These are phyloP conservation scores for Xenopus borealis DNA, from an alignment of 2,113 vertebrate species.

Conservation along the genomic window DNA sequence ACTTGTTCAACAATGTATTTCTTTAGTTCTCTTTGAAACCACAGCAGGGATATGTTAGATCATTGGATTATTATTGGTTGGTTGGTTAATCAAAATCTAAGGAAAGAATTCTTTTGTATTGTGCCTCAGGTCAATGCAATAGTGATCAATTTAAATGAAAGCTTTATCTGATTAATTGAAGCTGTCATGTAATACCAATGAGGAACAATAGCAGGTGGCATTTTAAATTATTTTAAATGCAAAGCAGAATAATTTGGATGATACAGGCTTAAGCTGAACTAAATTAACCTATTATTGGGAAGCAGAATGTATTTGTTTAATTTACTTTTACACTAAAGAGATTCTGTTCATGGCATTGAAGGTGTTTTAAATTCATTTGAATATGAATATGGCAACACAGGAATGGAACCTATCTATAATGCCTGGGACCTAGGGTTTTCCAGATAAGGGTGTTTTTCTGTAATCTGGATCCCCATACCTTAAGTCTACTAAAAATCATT, in stretches of 20 bases:
- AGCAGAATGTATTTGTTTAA: neutral
- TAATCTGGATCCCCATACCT: too few relatives aligned
- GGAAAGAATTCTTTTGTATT: neutral
- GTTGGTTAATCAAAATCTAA: conserved; percentile 39
- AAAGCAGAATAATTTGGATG: neutral
- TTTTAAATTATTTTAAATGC: conserved; percentile 1
- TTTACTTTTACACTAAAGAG: too few relatives aligned
- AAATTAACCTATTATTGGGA: neutral
- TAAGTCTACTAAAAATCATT: too few relatives aligned
- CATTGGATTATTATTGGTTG: conserved; percentile 33
- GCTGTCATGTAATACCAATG: neutral
- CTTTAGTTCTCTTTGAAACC: neutral
- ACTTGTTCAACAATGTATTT: conserved; percentile 9
- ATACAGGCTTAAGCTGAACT: neutral
- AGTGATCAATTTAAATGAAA: conserved; percentile 5
- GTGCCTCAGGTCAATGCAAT: neutral
- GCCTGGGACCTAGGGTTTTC: too few relatives aligned
- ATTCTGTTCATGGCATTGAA: too few relatives aligned
- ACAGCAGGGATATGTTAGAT: conserved; percentile 8
- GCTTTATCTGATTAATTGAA: conserved; percentile 14
- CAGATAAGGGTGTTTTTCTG: too few relatives aligned
- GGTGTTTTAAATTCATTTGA: too few relatives aligned
- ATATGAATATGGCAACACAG: too few relatives aligned
- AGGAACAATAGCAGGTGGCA: neutral
- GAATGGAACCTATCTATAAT: too few relatives aligned